These are phyloP conservation scores for Leucoma salicis DNA, from an alignment of 2,888 invertebrate species.

Conservation along the genomic window DNA sequence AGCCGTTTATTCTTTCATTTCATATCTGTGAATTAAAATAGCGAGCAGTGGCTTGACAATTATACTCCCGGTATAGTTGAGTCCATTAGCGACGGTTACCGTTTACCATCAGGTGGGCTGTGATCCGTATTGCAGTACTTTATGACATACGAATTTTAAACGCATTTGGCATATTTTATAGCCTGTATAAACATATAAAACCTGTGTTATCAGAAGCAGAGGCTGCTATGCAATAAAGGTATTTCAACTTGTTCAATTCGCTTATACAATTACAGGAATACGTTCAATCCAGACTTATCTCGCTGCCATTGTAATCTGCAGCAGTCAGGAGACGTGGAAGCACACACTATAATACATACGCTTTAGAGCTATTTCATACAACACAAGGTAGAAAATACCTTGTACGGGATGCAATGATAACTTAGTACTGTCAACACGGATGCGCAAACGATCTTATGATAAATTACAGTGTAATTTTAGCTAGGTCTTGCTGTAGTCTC, in stretches of 20 bases:
- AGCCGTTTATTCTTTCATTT: too few species aligned
- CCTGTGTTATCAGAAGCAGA: neutral
- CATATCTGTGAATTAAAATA: too few species aligned
- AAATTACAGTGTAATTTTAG: slow-evolving; percentile 5
- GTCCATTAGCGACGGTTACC: too few species aligned
- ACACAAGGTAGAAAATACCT: neutral
- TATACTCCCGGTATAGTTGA: too few species aligned
- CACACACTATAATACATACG: neutral
- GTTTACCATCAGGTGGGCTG: too few species aligned
- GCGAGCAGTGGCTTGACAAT: too few species aligned
- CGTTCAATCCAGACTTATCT: neutral
- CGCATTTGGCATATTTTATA: too few species aligned
- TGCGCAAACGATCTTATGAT: slow-evolving; percentile 1
- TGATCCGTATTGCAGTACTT: too few species aligned
- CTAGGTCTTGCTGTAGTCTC: slow-evolving; percentile 1
- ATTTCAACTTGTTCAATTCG: neutral
- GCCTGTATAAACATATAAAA: too few species aligned
- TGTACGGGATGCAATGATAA: neutral
- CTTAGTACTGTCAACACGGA: neutral
- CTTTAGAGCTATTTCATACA: neutral
- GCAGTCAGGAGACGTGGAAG: neutral
- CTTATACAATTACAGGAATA: neutral
- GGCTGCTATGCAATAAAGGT: slow-evolving; percentile 2
- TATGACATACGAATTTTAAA: too few species aligned
- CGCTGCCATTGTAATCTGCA: neutral